Evolutionary conservation across 2,797 vertebrate species (phyloP).

Genomic region (Scolopax rusticola): DNA sequence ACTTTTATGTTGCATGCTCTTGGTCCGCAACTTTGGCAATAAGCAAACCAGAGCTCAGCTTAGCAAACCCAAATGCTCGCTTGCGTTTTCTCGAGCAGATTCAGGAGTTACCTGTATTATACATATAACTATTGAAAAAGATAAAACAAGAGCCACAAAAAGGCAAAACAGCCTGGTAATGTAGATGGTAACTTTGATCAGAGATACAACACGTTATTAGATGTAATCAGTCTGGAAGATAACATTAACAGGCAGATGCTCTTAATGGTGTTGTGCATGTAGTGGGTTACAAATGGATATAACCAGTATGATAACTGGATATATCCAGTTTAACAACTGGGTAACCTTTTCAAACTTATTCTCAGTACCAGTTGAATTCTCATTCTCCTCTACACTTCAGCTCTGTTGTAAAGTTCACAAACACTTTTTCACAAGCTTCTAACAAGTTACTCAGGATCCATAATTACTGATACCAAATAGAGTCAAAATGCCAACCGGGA

Average conservation of each 20-base stretch:
- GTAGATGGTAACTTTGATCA: not conserved
- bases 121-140: not conserved
- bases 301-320: not conserved
- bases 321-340: not conserved
- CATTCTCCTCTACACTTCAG: not conserved
- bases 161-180: not conserved
- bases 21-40: not conserved
- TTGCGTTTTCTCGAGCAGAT: not conserved
- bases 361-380: not conserved
- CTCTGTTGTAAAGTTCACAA: not conserved
- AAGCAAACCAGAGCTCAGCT: not conserved
- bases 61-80: not conserved
- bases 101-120: not conserved
- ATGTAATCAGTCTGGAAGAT: not conserved
- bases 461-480: constrained; percentile 28
- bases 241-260: not conserved
- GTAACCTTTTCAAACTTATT: not conserved
- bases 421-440: not conserved
- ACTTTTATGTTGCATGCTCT: not conserved
- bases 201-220: not conserved
- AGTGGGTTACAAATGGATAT: not conserved
- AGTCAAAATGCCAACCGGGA: constrained; percentile 11
- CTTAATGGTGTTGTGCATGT: not conserved
- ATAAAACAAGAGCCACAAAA: not conserved
- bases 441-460: not conserved